Percentiles rank a stretch among this genome's conserved stretches.
Conservation (phyloP, 2,888 invertebrate species). For the Eucera pruinosa region DNA sequence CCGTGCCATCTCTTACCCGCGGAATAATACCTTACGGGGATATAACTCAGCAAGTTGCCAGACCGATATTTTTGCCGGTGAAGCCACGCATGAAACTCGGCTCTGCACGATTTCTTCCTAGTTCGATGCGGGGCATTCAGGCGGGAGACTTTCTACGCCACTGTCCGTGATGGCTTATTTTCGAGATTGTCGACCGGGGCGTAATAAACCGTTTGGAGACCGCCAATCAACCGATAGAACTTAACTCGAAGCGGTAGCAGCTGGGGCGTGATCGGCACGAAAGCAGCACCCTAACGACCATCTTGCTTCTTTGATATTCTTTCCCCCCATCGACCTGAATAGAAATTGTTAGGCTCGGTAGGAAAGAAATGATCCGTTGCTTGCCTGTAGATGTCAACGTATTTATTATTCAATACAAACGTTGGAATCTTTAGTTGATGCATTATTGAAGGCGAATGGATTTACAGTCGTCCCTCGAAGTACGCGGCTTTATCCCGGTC, state of each 20-base stretch:
- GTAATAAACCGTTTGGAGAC: constrained; percentile 33
- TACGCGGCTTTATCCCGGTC: too few relatives aligned
- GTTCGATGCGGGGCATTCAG: constrained; percentile 2
- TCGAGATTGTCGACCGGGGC: constrained; percentile 29
- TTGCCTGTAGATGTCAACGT: too few relatives aligned
- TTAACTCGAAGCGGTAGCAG: not conserved
- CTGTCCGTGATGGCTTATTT: constrained; percentile 41
- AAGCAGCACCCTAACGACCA: not conserved
- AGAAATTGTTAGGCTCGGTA: too few relatives aligned
- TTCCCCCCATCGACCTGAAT: not conserved
- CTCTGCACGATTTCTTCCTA: not conserved
- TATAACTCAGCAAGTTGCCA: constrained; percentile 75
- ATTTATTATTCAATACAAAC: too few relatives aligned
- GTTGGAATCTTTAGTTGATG: too few relatives aligned
- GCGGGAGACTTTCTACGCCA: constrained; percentile 1
- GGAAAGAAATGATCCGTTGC: too few relatives aligned
- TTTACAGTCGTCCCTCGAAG: too few relatives aligned
- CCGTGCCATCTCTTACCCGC: constrained; percentile 71
- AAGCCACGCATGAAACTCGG: constrained; percentile 35
- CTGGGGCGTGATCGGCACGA: constrained; percentile 18
- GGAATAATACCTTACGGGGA: constrained; percentile 74
- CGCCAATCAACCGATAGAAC: constrained; percentile 34
- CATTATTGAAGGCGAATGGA: too few relatives aligned
- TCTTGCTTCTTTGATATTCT: constrained; percentile 5
- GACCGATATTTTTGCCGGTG: constrained; percentile 72